A percentile compares a stretch with the other conserved stretches of the same genome.
These are phyloP conservation scores for Lepidothrix coronata DNA, from an alignment of 2,113 vertebrate genomes.

Conservation along the genomic window DNA sequence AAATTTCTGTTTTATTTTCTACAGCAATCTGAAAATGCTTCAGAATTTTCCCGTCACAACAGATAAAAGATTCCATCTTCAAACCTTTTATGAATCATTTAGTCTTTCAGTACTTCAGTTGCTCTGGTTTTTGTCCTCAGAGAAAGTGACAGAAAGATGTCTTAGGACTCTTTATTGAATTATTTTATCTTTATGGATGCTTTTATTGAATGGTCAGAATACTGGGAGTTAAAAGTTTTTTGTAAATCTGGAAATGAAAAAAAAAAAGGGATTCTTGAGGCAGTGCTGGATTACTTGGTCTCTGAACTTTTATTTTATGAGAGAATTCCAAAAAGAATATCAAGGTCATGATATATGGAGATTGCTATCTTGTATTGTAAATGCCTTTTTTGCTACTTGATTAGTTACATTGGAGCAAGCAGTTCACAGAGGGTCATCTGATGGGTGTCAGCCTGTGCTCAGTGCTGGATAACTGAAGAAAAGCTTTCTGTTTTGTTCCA, in stretches of 20 bases:
- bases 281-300: not conserved
- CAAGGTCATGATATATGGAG: not conserved
- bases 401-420: not conserved
- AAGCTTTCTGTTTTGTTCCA: constrained; percentile 43
- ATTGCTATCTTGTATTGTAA: not conserved
- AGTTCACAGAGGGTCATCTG: not conserved
- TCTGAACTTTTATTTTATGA: not conserved
- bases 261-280: not conserved
- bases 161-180: not conserved
- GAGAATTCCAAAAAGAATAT: not conserved
- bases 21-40: not conserved
- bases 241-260: not conserved
- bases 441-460: constrained; percentile 24
- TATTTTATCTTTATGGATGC: not conserved
- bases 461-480: not conserved
- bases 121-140: not conserved
- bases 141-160: not conserved
- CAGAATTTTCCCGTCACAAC: not conserved
- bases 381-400: not conserved
- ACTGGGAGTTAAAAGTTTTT: not conserved
- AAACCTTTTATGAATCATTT: not conserved
- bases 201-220: not conserved
- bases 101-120: not conserved
- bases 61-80: not conserved
- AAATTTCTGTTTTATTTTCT: not conserved